These are phyloP conservation scores for Anguilla obscura DNA, from an alignment of 2,797 vertebrate species.

Conservation along the genomic window DNA sequence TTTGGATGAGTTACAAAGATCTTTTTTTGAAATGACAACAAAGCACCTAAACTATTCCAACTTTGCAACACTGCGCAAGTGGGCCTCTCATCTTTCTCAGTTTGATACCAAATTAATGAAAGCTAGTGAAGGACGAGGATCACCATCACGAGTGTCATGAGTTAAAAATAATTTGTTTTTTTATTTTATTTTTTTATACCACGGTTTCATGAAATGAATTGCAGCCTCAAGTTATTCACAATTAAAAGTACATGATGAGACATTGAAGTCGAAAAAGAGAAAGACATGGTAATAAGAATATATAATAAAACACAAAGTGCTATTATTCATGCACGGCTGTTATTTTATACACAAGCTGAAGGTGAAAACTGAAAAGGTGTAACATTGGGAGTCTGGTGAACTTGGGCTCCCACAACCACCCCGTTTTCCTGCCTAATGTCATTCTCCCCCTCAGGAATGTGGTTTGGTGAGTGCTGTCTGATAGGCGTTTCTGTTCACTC, in stretches of 20 bases:
- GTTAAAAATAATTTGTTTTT: neutral
- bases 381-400: conserved; percentile 40
- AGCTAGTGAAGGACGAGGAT: conserved; percentile 16
- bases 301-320: neutral
- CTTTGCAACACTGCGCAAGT: conserved; percentile 40
- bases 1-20: neutral
- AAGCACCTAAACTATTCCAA: conserved; percentile 30
- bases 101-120: conserved; percentile 27
- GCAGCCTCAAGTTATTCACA: neutral
- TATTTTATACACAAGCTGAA: neutral
- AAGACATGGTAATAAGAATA: neutral
- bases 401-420: conserved; percentile 63
- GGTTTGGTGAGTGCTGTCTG: conserved; percentile 65
- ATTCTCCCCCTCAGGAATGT: conserved; percentile 67
- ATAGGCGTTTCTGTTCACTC: conserved; percentile 57
- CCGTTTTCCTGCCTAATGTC: conserved; percentile 67
- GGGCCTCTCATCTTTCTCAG: conserved; percentile 49
- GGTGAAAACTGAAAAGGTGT: neutral
- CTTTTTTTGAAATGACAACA: neutral
- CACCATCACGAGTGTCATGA: neutral
- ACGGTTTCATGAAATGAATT: neutral
- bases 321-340: conserved; percentile 16
- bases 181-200: neutral
- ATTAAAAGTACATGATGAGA: neutral
- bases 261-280: neutral